Evolutionary conservation across 2,797 vertebrate genomes (phyloP), one percentile per base, ranked within the genome.

Genomic region (Tarsius wallacei): DNA sequence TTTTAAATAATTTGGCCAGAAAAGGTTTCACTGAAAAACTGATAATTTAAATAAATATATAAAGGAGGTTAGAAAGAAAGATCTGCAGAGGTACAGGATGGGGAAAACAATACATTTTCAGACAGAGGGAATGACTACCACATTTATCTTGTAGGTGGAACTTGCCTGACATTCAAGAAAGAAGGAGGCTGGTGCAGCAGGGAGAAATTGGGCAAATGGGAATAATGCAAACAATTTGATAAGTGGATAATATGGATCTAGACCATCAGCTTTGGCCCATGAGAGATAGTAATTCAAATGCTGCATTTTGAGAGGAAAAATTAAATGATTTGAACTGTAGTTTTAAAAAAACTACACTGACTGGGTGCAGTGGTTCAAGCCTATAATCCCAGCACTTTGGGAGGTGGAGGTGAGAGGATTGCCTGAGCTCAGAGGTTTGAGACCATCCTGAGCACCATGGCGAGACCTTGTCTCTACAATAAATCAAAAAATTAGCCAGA

Each of bases 271-370:
- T 85, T 84, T 28, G 15, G 19, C 53, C n/a, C 21, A 24, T 24
- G 36, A 87, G 36, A 53, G 15, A 63, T 1, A 66, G 49, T 63
- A 49, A 93, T 9, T 22, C 15, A 33, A 33, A 31, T 66, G 28
- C 36, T 80, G 10, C 5, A 5, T 49, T 94, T 55, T 80, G 4
- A 90, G 33, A 11, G 63, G 10, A 74, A 93, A 90, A 55, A 10
- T 76, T 22, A 61, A 84, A 16, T 63, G 9, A 26, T 78, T 14
- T 16, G 3, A 96, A 71, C 36, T 74, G 33, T 74, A 17, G 59
- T 55, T 91, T 93, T 73, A 42, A 42, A 63, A 94, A 19, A 14
- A 36, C 91, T 64, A 57, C 47, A 82, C 47, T 78, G 33, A 42
- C 42, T 42, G 42, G 42, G 42, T 42, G 42, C 42, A 42, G 42